Conservation (phyloP, 92 coral and sea anemone genomes). For the Paramuricea clavata region DNA sequence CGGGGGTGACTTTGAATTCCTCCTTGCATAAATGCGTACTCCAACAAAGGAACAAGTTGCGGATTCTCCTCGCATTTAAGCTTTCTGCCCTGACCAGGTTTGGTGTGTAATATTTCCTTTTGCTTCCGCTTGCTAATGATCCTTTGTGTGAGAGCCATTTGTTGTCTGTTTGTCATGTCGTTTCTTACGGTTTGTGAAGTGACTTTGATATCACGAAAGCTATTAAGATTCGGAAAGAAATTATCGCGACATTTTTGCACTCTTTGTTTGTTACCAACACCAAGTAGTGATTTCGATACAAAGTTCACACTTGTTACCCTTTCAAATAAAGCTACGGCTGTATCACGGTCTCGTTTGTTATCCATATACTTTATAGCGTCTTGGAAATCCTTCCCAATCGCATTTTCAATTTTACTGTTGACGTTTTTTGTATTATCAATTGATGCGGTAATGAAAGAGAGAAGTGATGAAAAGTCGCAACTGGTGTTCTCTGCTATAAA, state of each 20-base stretch:
- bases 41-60: constrained; percentile 59
- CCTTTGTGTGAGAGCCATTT: constrained; percentile 19
- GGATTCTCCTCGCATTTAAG: constrained; percentile 68
- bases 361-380: constrained; percentile 34
- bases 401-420: constrained; percentile 47
- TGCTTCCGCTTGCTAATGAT: not conserved
- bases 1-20: constrained; percentile 71
- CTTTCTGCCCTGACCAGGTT: constrained; percentile 65
- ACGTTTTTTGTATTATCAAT: constrained; percentile 44
- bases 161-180: constrained; percentile 43
- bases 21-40: constrained; percentile 67
- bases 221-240: constrained; percentile 53
- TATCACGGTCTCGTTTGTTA: constrained; percentile 29
- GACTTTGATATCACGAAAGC: constrained; percentile 3
- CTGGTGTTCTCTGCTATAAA: constrained; percentile 64
- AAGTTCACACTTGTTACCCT: constrained; percentile 48
- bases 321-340: constrained; percentile 10
- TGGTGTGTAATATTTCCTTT: constrained; percentile 54
- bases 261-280: constrained; percentile 28
- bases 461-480: constrained; percentile 52
- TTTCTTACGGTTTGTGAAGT: constrained; percentile 38
- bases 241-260: constrained; percentile 60
- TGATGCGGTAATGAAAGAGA: constrained; percentile 54
- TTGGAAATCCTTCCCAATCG: constrained; percentile 59
- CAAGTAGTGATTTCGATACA: constrained; percentile 39